Evolutionary conservation across 1,140 invertebrate species (phyloP).

Genomic region (Nautilus pompilius): DNA sequence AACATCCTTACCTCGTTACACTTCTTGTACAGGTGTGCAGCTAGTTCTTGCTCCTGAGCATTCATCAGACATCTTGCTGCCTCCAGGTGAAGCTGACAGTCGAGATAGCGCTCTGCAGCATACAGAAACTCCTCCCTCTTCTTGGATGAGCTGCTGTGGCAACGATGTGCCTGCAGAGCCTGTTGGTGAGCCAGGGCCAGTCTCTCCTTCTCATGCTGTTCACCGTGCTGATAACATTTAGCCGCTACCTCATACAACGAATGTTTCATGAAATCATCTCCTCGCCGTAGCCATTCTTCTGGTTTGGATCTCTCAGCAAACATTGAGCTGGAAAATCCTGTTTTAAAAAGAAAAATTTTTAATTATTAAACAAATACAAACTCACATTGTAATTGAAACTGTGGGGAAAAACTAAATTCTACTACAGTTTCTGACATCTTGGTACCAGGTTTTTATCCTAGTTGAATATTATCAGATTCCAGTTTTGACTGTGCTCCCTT

Average conservation of each 20-base stretch:
- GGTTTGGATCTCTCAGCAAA: slow-evolving; percentile 41
- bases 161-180: slow-evolving; percentile 30
- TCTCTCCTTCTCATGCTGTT: slow-evolving; percentile 22
- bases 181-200: slow-evolving; percentile 37
- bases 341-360: too few relatives aligned
- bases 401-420: too few relatives aligned
- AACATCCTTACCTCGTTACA: slow-evolving; percentile 27
- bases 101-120: slow-evolving; percentile 32
- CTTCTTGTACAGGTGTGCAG: slow-evolving; percentile 39
- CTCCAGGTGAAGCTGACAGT: slow-evolving; percentile 27
- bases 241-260: slow-evolving; percentile 40
- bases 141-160: slow-evolving; percentile 25
- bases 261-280: slow-evolving; percentile 42
- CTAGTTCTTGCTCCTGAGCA: slow-evolving; percentile 30
- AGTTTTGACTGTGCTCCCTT: too few relatives aligned
- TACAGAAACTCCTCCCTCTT: slow-evolving; percentile 39
- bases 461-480: too few relatives aligned
- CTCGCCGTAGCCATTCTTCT: slow-evolving; percentile 38
- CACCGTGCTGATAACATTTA: slow-evolving; percentile 39
- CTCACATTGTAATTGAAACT: too few relatives aligned
- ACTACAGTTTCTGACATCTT: too few relatives aligned
- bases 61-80: slow-evolving; percentile 42
- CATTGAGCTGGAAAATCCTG: slow-evolving; percentile 21
- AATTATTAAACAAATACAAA: too few relatives aligned
- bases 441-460: too few relatives aligned